Percentiles rank a stretch among this genome's conserved stretches.
Evolutionary conservation across 2,888 invertebrate genomes (phyloP).

Genomic region (Cabera pusaria): DNA sequence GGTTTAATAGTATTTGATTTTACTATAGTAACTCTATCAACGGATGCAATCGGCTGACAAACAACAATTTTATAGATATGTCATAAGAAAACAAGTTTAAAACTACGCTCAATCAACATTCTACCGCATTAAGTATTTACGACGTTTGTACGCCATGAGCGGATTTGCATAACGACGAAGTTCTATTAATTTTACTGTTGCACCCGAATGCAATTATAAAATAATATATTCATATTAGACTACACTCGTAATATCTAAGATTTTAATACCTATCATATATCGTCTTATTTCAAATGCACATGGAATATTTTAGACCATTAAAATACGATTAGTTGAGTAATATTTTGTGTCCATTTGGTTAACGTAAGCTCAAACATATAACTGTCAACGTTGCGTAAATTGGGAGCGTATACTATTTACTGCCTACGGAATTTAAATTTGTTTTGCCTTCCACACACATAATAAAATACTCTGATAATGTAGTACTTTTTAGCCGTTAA

Average conservation of each 20-base stretch:
- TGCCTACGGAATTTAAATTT: no score
- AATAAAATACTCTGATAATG: no score
- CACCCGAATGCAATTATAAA: conserved; percentile 31
- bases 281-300: conserved; percentile 27
- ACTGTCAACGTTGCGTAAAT: conserved; percentile 6
- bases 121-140: conserved; percentile 41
- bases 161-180: conserved; percentile 40
- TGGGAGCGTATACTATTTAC: no score
- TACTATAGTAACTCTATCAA: conserved; percentile 17
- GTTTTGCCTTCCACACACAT: no score
- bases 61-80: conserved; percentile 24
- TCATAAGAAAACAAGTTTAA: conserved; percentile 26
- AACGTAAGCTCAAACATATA: conserved; percentile 23
- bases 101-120: conserved; percentile 39
- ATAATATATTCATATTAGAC: conserved; percentile 26
- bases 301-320: conserved; percentile 21
- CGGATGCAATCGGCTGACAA: conserved; percentile 15
- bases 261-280: no score
- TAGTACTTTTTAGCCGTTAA: no score
- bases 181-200: conserved; percentile 37
- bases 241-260: conserved; percentile 16
- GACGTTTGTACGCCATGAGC: conserved; percentile 34
- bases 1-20: no score
- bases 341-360: conserved; percentile 25
- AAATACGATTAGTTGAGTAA: conserved; percentile 36